These are phyloP conservation scores for Matsumurasca onukii DNA, from an alignment of 1,140 invertebrate species.

Conservation along the genomic window DNA sequence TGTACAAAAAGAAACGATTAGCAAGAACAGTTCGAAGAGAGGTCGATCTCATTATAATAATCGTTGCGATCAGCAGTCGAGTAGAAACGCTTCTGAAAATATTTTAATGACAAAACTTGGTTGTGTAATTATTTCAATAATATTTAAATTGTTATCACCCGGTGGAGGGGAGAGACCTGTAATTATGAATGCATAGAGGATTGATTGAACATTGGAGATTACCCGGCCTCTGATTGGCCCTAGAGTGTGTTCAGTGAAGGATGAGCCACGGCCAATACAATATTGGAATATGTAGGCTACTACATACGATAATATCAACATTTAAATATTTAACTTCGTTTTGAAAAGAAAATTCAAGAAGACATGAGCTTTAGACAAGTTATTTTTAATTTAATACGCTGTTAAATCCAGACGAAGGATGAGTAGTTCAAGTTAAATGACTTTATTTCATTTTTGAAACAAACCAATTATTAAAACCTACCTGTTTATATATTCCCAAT, in stretches of 20 bases:
- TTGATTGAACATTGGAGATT: conserved; percentile 25
- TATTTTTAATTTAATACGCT: too few relatives aligned
- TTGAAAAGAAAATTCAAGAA: too few relatives aligned
- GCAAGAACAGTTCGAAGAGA: neutral
- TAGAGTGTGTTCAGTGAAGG: neutral
- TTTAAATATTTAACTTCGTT: too few relatives aligned
- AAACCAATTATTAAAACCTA: too few relatives aligned
- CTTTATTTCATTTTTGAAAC: too few relatives aligned
- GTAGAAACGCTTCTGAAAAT: conserved; percentile 27
- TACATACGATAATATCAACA: too few relatives aligned
- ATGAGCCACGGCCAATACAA: neutral
- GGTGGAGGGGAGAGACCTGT: neutral
- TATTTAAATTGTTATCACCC: conserved; percentile 28
- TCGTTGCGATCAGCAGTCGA: conserved; percentile 15
- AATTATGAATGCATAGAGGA: conserved; percentile 28
- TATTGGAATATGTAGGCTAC: too few relatives aligned
- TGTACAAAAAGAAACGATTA: too few relatives aligned
- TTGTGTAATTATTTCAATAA: conserved; percentile 26
- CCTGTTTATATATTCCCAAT: too few relatives aligned
- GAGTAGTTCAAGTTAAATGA: too few relatives aligned
- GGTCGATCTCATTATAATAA: conserved; percentile 17
- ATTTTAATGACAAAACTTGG: conserved; percentile 21
- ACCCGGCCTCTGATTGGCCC: conserved; percentile 17
- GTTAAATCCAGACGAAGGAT: too few relatives aligned
- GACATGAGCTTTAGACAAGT: too few relatives aligned